Conservation (phyloP, 1,140 invertebrate genomes). For the Drosophila pectinifera region DNA sequence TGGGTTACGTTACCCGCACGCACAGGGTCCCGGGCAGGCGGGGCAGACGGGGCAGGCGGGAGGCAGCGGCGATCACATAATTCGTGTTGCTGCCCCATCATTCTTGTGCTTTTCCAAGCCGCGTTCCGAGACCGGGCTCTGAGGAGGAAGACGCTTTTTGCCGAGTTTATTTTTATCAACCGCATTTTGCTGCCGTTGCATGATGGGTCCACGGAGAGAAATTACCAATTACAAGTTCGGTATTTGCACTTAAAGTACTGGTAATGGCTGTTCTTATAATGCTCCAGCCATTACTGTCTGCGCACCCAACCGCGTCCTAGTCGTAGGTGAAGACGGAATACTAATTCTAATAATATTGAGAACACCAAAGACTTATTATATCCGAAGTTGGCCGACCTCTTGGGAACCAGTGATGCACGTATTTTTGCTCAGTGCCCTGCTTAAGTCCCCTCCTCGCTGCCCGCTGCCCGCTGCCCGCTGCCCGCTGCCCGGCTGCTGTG, state of each 20-base stretch:
- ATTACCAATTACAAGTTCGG: constrained; percentile 20
- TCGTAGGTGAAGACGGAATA: no score
- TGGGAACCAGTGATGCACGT: no score
- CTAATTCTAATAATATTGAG: no score
- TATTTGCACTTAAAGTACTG: constrained; percentile 27
- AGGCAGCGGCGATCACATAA: constrained; percentile 75
- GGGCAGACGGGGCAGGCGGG: constrained; percentile 36
- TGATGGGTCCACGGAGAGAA: constrained; percentile 49
- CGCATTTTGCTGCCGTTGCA: constrained; percentile 72
- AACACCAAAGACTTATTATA: no score
- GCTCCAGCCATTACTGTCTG: background rate
- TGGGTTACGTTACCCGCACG: constrained; percentile 77
- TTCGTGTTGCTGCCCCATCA: constrained; percentile 81
- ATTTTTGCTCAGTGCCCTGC: constrained; percentile 18
- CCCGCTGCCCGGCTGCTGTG: constrained; percentile 47
- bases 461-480: no score
- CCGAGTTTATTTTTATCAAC: constrained; percentile 81
- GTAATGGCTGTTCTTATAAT: background rate
- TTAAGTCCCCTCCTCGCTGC: constrained; percentile 1
- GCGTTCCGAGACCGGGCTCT: constrained; percentile 35
- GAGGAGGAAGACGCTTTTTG: constrained; percentile 59
- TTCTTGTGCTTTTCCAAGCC: constrained; percentile 76
- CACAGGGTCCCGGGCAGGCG: constrained; percentile 54
- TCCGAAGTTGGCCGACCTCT: no score
- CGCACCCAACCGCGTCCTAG: background rate